Percentiles rank a stretch among this genome's conserved stretches.
These are phyloP conservation scores for Lasioglossum leucozonium DNA, from an alignment of 2,888 invertebrate species.

Conservation along the genomic window DNA sequence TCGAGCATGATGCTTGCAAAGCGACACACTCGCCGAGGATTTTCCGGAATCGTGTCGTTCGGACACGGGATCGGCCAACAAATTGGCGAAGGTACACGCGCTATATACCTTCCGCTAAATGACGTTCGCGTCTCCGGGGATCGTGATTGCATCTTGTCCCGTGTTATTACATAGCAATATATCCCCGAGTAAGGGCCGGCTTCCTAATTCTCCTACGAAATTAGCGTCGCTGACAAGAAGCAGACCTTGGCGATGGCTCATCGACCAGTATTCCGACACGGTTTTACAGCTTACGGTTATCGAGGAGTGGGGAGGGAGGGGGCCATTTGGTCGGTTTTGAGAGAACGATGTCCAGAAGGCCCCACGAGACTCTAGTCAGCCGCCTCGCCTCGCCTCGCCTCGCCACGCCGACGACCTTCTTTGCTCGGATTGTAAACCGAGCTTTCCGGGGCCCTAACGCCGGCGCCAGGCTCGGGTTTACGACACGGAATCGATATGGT, in stretches of 20 bases:
- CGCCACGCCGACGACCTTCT: constrained; percentile 35
- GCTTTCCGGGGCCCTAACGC: constrained; percentile 59
- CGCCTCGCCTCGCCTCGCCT: not conserved
- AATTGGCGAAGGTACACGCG: constrained; percentile 1
- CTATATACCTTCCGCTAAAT: constrained; percentile 4
- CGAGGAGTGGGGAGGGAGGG: constrained; percentile 40
- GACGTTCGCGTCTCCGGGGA: constrained; percentile 5
- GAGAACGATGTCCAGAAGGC: constrained; percentile 73
- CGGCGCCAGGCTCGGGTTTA: constrained; percentile 78
- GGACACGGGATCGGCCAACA: not conserved
- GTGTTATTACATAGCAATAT: constrained; percentile 35
- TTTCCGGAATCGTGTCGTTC: not conserved
- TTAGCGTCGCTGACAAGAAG: constrained; percentile 59
- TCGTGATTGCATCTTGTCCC: constrained; percentile 9
- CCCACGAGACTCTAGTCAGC: constrained; percentile 52
- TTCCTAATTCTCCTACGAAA: constrained; percentile 50
- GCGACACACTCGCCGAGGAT: not conserved
- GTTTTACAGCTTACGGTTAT: constrained; percentile 71
- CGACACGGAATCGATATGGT: constrained; percentile 61
- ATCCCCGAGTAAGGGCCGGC: constrained; percentile 11
- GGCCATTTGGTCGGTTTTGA: constrained; percentile 69
- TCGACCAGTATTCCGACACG: constrained; percentile 45
- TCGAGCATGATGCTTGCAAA: not conserved
- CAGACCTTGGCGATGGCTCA: constrained; percentile 40
- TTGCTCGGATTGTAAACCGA: constrained; percentile 68